phyloP scores from a whole-genome alignment of 2,888 invertebrate species.

The Cyclophora albipunctata region DNA sequence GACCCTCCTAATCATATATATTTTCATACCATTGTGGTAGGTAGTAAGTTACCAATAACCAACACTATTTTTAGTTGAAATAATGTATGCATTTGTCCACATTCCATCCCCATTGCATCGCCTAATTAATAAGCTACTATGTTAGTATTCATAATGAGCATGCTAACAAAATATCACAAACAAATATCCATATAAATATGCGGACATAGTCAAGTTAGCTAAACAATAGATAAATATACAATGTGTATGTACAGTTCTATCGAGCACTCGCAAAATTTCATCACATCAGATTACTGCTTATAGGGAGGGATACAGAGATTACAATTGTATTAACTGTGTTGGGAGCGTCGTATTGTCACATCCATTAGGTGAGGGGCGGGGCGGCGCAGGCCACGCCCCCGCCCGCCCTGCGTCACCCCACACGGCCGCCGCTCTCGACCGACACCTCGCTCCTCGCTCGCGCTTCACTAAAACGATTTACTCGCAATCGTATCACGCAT shows the following conservation, averaged over 20 bases:
- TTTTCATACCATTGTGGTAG: too few species aligned
- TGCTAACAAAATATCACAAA: too few species aligned
- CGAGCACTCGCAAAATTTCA: constrained; percentile 24
- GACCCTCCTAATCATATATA: too few species aligned
- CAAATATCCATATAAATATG: too few species aligned
- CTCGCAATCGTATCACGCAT: constrained; percentile 65
- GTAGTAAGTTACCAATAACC: too few species aligned
- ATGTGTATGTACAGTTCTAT: neutral
- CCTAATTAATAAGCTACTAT: too few species aligned
- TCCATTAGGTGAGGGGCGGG: constrained; percentile 60
- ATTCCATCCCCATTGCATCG: too few species aligned
- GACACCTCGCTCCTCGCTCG: constrained; percentile 12
- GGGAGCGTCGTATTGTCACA: constrained; percentile 72
- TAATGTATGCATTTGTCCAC: too few species aligned
- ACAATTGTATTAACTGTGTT: constrained; percentile 50
- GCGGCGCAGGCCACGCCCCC: constrained; percentile 42
- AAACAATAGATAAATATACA: neutral
- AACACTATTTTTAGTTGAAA: too few species aligned
- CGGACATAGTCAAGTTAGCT: too few species aligned
- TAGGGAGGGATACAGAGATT: constrained; percentile 62
- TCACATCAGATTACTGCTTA: constrained; percentile 40
- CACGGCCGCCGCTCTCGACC: constrained; percentile 22
- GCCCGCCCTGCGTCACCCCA: constrained; percentile 34
- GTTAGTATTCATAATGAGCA: too few species aligned
- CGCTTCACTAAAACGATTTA: constrained; percentile 54